Conservation (phyloP, 2,888 invertebrate species). For the Lucinisca nassula region DNA sequence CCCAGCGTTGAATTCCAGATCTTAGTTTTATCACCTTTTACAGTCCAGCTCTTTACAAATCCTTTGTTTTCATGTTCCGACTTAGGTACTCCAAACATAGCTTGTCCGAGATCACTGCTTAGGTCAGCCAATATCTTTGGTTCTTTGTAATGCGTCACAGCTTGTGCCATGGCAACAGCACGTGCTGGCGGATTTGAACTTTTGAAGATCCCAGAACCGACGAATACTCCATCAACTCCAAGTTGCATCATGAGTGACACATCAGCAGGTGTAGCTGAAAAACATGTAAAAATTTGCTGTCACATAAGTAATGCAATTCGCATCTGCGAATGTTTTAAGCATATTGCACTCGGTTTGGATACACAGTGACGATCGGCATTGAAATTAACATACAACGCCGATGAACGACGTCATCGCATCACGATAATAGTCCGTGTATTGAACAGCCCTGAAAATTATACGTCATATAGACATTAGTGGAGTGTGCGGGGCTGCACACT, state of each 20-base stretch:
- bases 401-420: no score
- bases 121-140: constrained; percentile 81
- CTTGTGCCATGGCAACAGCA: constrained; percentile 86
- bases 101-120: constrained; percentile 84
- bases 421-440: no score
- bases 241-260: constrained; percentile 87
- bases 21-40: constrained; percentile 59
- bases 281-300: no score
- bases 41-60: constrained; percentile 16
- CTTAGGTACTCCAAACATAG: constrained; percentile 82
- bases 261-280: constrained; percentile 86
- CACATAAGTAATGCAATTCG: no score
- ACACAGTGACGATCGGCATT: no score
- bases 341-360: no score
- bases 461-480: no score
- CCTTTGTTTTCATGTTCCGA: constrained; percentile 42
- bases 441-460: no score
- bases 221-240: constrained; percentile 87
- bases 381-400: no score
- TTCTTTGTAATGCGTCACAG: constrained; percentile 85
- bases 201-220: constrained; percentile 87
- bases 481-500: no score
- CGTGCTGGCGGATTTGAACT: constrained; percentile 81
- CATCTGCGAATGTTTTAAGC: no score
- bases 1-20: constrained; percentile 79